Conservation (phyloP, 2,888 invertebrate species). For the Andrena marginata region DNA sequence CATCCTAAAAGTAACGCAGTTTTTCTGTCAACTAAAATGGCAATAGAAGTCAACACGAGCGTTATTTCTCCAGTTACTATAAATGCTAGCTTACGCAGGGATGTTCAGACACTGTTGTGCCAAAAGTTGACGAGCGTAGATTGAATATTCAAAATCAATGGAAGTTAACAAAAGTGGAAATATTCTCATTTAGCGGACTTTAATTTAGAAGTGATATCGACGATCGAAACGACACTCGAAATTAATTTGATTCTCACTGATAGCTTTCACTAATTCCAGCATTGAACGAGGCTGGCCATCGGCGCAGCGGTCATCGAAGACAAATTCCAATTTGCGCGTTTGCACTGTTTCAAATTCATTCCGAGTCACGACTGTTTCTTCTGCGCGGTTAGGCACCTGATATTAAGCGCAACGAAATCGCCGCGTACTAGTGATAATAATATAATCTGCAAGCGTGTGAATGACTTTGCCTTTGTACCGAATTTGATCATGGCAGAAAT, state of each 20-base stretch:
- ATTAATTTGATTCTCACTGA: conserved; percentile 2
- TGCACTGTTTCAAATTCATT: conserved; percentile 4
- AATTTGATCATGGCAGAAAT: conserved; percentile 6
- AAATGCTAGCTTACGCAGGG: no score
- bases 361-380: background rate
- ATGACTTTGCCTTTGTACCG: background rate
- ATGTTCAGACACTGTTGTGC: no score
- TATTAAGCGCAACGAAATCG: background rate
- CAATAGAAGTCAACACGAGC: no score
- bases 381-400: background rate
- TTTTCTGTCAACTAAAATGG: no score
- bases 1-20: no score
- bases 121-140: no score
- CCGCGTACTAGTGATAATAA: background rate
- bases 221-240: background rate
- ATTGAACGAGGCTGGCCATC: background rate
- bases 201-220: background rate
- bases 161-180: no score
- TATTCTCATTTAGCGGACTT: no score
- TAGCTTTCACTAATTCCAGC: background rate
- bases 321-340: background rate
- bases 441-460: background rate
- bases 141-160: no score
- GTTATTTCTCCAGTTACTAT: no score
- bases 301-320: background rate